phyloP scores from a whole-genome alignment of 2,888 invertebrate species.

The Anthrax anthrax region DNA sequence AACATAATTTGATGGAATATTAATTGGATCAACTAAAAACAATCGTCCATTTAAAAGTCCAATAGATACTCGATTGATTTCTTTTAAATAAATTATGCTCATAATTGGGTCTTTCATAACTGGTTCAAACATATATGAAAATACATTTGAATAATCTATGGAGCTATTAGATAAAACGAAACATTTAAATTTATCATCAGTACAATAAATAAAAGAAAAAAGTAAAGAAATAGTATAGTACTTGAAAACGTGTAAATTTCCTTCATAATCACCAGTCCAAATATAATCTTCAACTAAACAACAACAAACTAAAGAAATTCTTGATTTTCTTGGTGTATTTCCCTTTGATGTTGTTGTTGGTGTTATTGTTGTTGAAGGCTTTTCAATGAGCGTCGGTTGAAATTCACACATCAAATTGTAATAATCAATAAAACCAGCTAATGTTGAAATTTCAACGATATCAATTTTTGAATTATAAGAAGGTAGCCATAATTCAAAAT shows the following conservation, averaged over 20 bases:
- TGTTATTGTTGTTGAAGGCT: not conserved
- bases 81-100: constrained; percentile 49
- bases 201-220: not conserved
- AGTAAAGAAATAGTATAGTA: constrained; percentile 25
- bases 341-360: no score
- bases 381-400: not conserved
- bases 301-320: constrained; percentile 18
- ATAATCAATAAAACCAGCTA: constrained; percentile 47
- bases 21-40: constrained; percentile 53
- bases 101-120: constrained; percentile 49
- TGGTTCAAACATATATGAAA: constrained; percentile 55
- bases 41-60: constrained; percentile 65
- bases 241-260: constrained; percentile 73
- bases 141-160: constrained; percentile 41
- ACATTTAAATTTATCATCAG: not conserved
- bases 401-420: constrained; percentile 32
- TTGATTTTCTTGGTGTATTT: not conserved
- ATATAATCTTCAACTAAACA: constrained; percentile 62
- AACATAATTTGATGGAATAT: constrained; percentile 42
- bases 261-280: constrained; percentile 83
- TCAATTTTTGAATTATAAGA: constrained; percentile 51
- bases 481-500: constrained; percentile 63
- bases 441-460: constrained; percentile 40
- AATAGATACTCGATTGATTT: constrained; percentile 61
- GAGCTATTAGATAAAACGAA: constrained; percentile 27